These are phyloP conservation scores for Platynereis dumerilii DNA, from an alignment of 2,888 invertebrate genomes.

Conservation along the genomic window DNA sequence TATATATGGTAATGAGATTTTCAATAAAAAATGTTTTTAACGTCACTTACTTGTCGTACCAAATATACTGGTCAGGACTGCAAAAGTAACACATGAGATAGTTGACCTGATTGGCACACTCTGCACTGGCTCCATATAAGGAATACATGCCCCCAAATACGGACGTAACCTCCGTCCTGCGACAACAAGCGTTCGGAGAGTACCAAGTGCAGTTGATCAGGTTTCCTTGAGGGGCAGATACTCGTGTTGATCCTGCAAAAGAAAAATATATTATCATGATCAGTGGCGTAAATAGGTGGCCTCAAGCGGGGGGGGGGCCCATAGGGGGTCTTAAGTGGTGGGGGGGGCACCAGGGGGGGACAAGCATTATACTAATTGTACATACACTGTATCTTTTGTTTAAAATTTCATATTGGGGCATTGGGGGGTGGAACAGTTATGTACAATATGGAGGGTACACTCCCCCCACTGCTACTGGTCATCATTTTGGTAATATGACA, in stretches of 20 bases:
- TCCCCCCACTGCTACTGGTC: no score
- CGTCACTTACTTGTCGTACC: conserved; percentile 53
- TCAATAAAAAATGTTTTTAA: no score
- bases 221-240: conserved; percentile 49
- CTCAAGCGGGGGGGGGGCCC: neutral
- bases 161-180: conserved; percentile 62
- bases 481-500: no score
- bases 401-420: no score
- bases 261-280: neutral
- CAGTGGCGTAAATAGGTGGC: neutral
- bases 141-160: conserved; percentile 60
- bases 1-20: no score
- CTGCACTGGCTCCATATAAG: conserved; percentile 50
- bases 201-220: conserved; percentile 64
- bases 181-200: conserved; percentile 59
- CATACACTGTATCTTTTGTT: no score
- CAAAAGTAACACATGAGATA: conserved; percentile 65
- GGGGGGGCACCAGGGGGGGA: neutral
- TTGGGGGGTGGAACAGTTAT: no score
- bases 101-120: conserved; percentile 59
- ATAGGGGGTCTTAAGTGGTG: neutral
- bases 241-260: conserved; percentile 47
- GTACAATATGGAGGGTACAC: no score
- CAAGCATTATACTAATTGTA: no score
- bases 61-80: conserved; percentile 59